These are phyloP conservation scores for Gallinago paraguaiae DNA, from an alignment of 2,113 vertebrate species.

Conservation along the genomic window DNA sequence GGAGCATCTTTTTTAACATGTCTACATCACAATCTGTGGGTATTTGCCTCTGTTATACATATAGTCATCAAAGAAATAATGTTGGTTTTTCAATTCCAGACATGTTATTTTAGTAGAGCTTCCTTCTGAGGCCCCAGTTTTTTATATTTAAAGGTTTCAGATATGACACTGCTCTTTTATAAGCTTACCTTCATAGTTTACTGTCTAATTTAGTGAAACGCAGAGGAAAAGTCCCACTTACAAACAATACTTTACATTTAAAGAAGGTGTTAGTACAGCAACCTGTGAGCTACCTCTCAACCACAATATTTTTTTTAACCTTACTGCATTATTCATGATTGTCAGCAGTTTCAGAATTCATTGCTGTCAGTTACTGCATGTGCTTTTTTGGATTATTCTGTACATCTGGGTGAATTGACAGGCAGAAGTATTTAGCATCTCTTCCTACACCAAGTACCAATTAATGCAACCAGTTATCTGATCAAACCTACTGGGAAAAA, in stretches of 20 bases:
- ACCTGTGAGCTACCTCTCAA: slow-evolving; percentile 14
- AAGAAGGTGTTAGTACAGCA: slow-evolving; percentile 26
- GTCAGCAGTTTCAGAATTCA: slow-evolving; percentile 29
- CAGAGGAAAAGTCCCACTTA: not conserved
- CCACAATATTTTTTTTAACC: not conserved
- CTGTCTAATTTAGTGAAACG: slow-evolving; percentile 17
- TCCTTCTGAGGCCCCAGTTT: not conserved
- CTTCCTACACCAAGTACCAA: slow-evolving; percentile 36
- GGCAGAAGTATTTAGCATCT: slow-evolving; percentile 47
- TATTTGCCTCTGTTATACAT: not conserved
- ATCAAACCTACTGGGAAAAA: slow-evolving; percentile 30
- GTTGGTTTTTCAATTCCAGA: not conserved
- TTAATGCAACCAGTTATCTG: slow-evolving; percentile 54
- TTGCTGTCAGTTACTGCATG: slow-evolving; percentile 25
- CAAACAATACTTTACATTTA: not conserved
- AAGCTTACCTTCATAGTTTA: not conserved
- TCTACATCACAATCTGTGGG: not conserved
- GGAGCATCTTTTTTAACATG: not conserved
- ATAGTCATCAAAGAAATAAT: not conserved
- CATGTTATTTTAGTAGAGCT: not conserved
- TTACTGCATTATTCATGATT: slow-evolving; percentile 59
- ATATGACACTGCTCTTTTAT: not conserved
- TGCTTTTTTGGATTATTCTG: slow-evolving; percentile 30
- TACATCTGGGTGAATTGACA: slow-evolving; percentile 44
- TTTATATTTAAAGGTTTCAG: not conserved